phyloP scores from a whole-genome alignment of 2,797 vertebrate genomes.

The Chrysocyon brachyurus region DNA sequence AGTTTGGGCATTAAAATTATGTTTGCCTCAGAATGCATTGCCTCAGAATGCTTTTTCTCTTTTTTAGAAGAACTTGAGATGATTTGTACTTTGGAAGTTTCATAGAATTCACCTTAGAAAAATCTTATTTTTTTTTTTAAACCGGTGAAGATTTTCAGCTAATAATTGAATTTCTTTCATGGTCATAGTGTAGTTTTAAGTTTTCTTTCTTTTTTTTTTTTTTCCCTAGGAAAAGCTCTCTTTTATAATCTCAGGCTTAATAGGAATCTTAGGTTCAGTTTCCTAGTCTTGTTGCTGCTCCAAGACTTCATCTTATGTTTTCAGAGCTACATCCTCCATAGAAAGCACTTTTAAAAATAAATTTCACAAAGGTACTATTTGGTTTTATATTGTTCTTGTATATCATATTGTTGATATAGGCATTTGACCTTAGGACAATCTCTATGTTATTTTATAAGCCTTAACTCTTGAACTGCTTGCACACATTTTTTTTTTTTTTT shows the following conservation, averaged over 20 bases:
- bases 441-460: conserved; percentile 1
- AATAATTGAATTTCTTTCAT: neutral
- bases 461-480: neutral
- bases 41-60: neutral
- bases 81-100: conserved; percentile 47
- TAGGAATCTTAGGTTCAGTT: neutral
- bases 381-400: neutral
- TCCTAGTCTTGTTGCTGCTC: neutral
- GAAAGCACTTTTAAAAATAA: neutral
- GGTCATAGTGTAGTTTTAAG: neutral
- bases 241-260: neutral
- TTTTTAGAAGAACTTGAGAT: neutral
- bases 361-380: neutral
- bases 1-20: neutral
- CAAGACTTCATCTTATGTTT: neutral
- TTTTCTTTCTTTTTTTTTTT: neutral
- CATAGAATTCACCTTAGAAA: neutral
- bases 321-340: neutral
- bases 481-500: neutral
- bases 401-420: neutral
- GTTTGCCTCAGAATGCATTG: neutral
- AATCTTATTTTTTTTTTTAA: neutral
- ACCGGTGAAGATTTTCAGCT: conserved; percentile 1
- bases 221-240: neutral
- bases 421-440: neutral